A percentile compares a stretch with the other conserved stretches of the same genome.
phyloP scores from a whole-genome alignment of 2,113 vertebrate genomes.

The Talpa occidentalis region DNA sequence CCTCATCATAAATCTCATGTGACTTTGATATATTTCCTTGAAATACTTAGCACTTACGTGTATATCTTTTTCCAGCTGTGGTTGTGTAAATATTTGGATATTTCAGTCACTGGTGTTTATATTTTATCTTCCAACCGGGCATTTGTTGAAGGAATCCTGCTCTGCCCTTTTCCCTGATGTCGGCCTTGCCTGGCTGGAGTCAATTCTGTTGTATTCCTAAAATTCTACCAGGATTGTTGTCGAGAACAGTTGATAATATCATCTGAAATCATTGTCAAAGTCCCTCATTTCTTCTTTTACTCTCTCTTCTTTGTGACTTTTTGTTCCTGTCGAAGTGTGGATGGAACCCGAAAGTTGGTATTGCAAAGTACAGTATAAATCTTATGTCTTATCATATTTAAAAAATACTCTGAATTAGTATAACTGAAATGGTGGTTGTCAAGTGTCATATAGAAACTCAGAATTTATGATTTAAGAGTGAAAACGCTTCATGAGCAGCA shows the following conservation, averaged over 20 bases:
- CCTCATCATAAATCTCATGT: conserved; percentile 64
- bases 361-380: neutral
- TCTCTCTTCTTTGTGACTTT: neutral
- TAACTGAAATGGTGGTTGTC: neutral
- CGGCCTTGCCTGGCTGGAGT: neutral
- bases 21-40: conserved; percentile 77
- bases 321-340: neutral
- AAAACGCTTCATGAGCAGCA: neutral
- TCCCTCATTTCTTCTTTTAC: neutral
- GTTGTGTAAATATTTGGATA: conserved; percentile 80
- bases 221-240: neutral
- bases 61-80: conserved; percentile 79
- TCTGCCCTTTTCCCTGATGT: neutral
- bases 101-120: conserved; percentile 67
- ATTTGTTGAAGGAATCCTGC: conserved; percentile 66
- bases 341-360: neutral
- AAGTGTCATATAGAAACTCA: neutral
- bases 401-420: neutral
- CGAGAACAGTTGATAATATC: neutral
- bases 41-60: conserved; percentile 80
- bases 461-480: neutral
- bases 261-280: neutral
- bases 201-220: neutral
- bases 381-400: neutral
- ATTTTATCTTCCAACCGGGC: conserved; percentile 67